Percentiles rank a stretch among this genome's conserved stretches.
Conservation (phyloP, 2,888 invertebrate genomes). For the Drosophila mayaguana region DNA sequence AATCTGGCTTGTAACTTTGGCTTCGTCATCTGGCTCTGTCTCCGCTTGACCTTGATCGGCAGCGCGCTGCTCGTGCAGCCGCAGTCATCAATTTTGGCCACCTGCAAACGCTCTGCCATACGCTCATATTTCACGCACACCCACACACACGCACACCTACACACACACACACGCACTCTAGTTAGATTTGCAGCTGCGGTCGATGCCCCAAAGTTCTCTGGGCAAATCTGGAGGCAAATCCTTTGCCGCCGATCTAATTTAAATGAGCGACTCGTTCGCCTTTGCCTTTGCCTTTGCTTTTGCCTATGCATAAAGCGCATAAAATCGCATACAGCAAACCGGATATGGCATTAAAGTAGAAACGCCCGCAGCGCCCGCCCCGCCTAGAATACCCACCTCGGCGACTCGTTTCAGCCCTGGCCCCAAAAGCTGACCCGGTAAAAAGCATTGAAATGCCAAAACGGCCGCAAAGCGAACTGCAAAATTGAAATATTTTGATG, state of each 20-base stretch:
- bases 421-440: constrained; percentile 36
- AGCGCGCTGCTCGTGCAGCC: constrained; percentile 4
- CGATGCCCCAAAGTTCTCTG: neutral
- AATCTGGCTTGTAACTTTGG: neutral
- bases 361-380: neutral
- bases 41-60: constrained; percentile 27
- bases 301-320: constrained; percentile 56
- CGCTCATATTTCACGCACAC: constrained; percentile 21
- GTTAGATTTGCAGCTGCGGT: constrained; percentile 24
- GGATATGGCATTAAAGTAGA: constrained; percentile 63
- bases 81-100: constrained; percentile 41
- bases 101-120: constrained; percentile 1
- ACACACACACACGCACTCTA: neutral
- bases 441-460: constrained; percentile 67
- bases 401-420: constrained; percentile 10
- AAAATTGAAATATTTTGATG: constrained; percentile 78
- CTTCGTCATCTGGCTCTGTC: neutral
- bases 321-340: constrained; percentile 64
- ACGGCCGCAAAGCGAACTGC: constrained; percentile 73
- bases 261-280: constrained; percentile 55
- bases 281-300: too few species aligned
- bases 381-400: too few species aligned
- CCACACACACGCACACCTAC: constrained; percentile 10
- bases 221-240: constrained; percentile 30
- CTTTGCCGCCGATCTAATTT: constrained; percentile 66